Percentiles rank a stretch among this genome's conserved stretches.
Conservation (phyloP, 2,888 invertebrate species). For the Fragum sueziense region DNA sequence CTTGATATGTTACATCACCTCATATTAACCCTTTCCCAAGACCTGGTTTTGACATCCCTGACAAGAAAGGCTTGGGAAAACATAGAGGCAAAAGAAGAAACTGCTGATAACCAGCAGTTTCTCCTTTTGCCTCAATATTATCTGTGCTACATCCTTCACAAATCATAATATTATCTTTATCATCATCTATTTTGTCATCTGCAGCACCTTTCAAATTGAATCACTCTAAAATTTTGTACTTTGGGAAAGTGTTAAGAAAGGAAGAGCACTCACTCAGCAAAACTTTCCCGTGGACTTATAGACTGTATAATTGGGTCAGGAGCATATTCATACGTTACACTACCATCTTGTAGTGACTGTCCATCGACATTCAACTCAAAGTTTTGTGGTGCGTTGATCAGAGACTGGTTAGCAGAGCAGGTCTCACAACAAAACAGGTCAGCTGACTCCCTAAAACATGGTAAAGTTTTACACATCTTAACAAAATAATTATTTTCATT, state of each 20-base stretch:
- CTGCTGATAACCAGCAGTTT: too few relatives aligned
- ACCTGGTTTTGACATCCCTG: too few relatives aligned
- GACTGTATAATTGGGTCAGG: constrained; percentile 96
- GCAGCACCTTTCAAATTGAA: too few relatives aligned
- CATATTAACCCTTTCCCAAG: constrained; percentile 10
- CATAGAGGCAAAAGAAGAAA: too few relatives aligned
- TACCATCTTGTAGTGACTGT: constrained; percentile 58
- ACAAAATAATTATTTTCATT: too few relatives aligned
- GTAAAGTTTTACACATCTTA: too few relatives aligned
- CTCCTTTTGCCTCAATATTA: too few relatives aligned
- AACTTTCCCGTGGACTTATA: constrained; percentile 95
- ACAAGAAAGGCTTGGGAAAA: too few relatives aligned
- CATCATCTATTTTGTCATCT: too few relatives aligned
- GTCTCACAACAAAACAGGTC: constrained; percentile 7
- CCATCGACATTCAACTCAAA: constrained; percentile 24
- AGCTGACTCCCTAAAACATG: neutral
- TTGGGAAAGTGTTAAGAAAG: neutral
- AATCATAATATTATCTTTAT: neutral
- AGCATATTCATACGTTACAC: constrained; percentile 91
- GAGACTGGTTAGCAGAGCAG: neutral
- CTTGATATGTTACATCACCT: too few relatives aligned
- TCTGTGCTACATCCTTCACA: too few relatives aligned
- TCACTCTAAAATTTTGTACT: too few relatives aligned
- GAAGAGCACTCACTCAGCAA: constrained; percentile 84
- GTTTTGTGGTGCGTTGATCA: neutral